These are phyloP conservation scores for Drosophila pruinosa DNA, from an alignment of 1,140 invertebrate species.

Conservation along the genomic window DNA sequence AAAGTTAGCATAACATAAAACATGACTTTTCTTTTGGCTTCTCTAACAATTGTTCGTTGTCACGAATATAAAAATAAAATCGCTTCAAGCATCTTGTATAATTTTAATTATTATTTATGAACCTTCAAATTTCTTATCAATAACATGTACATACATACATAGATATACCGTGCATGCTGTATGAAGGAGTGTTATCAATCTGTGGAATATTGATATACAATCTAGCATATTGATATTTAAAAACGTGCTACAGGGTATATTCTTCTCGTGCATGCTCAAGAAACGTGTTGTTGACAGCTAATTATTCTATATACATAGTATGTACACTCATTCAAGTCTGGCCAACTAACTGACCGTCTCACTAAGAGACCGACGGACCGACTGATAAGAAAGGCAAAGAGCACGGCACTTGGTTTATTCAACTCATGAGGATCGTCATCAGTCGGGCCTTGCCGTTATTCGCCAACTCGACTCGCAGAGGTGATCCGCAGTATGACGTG, in stretches of 20 bases:
- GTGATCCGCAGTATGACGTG: background rate
- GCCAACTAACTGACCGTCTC: background rate
- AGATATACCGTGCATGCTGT: background rate
- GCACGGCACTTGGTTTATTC: slow-evolving; percentile 38
- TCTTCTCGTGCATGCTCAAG: background rate
- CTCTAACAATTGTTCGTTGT: too few species aligned
- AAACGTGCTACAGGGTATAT: background rate
- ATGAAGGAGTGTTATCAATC: background rate
- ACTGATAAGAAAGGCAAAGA: slow-evolving; percentile 17
- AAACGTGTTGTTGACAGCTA: background rate
- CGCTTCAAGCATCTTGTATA: too few species aligned
- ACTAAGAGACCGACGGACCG: background rate
- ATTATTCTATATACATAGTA: slow-evolving; percentile 7
- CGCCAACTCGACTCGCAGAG: background rate
- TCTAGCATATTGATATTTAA: background rate
- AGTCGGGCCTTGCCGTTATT: background rate
- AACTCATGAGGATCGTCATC: slow-evolving; percentile 37
- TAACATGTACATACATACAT: too few species aligned
- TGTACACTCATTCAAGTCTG: background rate
- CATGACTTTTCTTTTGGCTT: too few species aligned
- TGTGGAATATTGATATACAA: background rate
- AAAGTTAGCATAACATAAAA: too few species aligned
- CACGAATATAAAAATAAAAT: too few species aligned
- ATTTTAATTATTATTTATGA: too few species aligned
- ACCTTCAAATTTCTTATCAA: background rate